Evolutionary conservation across 2,113 vertebrate species (phyloP).

Genomic region (Panurus biarmicus): DNA sequence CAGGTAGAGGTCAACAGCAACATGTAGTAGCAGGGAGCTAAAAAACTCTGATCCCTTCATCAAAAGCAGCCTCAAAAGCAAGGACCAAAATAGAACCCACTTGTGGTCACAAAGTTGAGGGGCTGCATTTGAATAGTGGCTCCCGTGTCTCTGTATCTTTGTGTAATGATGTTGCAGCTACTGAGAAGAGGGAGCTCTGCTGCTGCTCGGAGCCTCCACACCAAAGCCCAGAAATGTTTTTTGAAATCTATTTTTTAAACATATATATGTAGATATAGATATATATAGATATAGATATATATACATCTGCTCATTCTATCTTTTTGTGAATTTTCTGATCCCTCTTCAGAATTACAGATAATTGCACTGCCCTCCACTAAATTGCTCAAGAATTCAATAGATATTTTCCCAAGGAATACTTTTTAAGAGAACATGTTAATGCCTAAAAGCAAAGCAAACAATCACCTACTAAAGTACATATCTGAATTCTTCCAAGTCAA

Average conservation of each 20-base stretch:
- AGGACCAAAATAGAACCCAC: slow-evolving; percentile 41
- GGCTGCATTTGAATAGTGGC: slow-evolving; percentile 36
- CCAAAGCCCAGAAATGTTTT: background rate
- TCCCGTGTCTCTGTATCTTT: background rate
- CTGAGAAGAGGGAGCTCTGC: background rate
- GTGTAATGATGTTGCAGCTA: background rate
- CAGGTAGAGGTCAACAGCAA: slow-evolving; percentile 54
- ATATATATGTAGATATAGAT: fast-evolving
- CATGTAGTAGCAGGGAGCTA: slow-evolving; percentile 37
- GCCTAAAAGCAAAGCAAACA: background rate
- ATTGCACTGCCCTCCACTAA: background rate
- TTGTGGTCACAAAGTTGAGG: slow-evolving; percentile 8
- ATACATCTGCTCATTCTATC: background rate
- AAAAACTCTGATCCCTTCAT: slow-evolving; percentile 57
- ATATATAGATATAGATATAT: background rate
- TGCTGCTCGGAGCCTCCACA: background rate
- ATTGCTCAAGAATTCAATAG: background rate
- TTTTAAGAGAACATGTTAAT: background rate
- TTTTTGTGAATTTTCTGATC: background rate
- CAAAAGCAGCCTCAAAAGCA: slow-evolving; percentile 47
- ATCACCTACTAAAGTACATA: background rate
- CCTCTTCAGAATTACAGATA: background rate
- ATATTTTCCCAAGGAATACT: background rate
- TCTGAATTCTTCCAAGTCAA: background rate
- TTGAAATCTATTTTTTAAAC: slow-evolving; percentile 10